Conservation (phyloP, 2,113 vertebrate species). For the Manacus vitellinus region DNA sequence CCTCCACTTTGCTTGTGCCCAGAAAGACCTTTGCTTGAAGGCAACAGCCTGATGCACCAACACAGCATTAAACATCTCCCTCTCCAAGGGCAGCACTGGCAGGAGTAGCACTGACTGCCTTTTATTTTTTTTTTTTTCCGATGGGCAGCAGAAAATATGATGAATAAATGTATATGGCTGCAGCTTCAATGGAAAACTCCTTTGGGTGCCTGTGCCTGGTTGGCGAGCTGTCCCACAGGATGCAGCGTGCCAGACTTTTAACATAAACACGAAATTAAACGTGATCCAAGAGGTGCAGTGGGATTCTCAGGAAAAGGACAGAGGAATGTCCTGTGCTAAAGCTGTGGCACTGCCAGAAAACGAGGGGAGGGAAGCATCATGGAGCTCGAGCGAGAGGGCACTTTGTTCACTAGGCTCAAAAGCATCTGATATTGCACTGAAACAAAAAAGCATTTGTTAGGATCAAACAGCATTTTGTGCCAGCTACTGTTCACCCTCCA, state of each 20-base stretch:
- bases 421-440: neutral
- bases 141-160: neutral
- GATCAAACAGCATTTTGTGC: neutral
- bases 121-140: neutral
- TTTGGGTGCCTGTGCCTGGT: neutral
- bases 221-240: fast-evolving
- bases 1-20: neutral
- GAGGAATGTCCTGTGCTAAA: neutral
- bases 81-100: fast-evolving
- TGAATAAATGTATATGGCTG: neutral
- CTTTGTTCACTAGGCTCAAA: neutral
- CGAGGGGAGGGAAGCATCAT: fast-evolving
- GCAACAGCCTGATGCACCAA: fast-evolving
- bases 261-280: neutral
- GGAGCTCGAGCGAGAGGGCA: neutral
- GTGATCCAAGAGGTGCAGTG: neutral
- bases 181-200: neutral
- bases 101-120: neutral
- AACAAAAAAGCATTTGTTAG: neutral
- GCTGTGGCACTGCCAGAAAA: neutral
- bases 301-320: neutral
- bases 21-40: neutral
- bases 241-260: neutral
- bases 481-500: neutral
- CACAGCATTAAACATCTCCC: neutral